Evolutionary conservation across 2,888 invertebrate species (phyloP).

Genomic region (Zelleria hepariella): DNA sequence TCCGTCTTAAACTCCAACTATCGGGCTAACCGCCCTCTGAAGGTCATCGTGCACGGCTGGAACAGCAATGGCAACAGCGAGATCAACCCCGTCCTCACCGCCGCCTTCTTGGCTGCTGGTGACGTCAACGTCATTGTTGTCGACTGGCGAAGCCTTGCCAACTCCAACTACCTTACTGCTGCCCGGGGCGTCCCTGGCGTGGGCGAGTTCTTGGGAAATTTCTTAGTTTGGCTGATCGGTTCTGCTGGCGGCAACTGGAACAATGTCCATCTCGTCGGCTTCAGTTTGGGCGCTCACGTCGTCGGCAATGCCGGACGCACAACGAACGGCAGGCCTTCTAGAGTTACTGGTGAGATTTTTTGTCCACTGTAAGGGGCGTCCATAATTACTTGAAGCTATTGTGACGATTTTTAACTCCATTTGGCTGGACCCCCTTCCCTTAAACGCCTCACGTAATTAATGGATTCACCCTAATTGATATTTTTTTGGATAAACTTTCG

Average conservation of each 20-base stretch:
- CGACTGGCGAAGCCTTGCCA: conserved; percentile 44
- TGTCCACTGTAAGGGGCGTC: too few species aligned
- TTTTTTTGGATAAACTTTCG: too few species aligned
- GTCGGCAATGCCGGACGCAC: conserved; percentile 46
- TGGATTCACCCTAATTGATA: too few species aligned
- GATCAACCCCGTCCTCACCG: conserved; percentile 31
- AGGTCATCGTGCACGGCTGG: conserved; percentile 50
- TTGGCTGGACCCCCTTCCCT: too few species aligned
- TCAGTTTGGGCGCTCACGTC: conserved; percentile 62
- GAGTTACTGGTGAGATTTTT: conserved; percentile 37
- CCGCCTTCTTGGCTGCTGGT: conserved; percentile 32
- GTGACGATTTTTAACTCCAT: background rate
- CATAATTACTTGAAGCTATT: background rate
- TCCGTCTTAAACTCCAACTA: too few species aligned
- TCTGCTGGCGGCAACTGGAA: conserved; percentile 45
- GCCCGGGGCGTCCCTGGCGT: conserved; percentile 39
- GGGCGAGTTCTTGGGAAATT: conserved; percentile 45
- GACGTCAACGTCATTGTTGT: conserved; percentile 54
- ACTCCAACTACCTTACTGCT: conserved; percentile 30
- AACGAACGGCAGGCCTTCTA: conserved; percentile 22
- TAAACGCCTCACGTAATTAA: too few species aligned
- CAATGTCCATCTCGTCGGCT: conserved; percentile 54
- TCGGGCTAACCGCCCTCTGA: too few species aligned
- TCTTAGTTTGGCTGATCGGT: conserved; percentile 47
- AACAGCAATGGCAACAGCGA: conserved; percentile 35